phyloP scores from a whole-genome alignment of 2,797 vertebrate genomes.

The Aldrovandia affinis region DNA sequence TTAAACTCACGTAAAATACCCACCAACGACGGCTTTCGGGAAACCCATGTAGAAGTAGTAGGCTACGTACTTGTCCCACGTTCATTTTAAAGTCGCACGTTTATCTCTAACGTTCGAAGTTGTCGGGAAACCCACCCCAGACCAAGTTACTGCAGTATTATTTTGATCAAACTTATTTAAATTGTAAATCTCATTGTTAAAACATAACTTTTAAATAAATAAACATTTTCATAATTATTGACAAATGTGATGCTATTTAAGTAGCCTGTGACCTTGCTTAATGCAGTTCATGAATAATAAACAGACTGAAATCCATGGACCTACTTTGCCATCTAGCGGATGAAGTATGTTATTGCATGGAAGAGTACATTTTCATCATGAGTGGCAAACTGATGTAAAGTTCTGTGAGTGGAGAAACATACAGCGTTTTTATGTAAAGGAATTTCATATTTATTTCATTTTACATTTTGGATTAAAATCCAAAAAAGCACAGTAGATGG shows the following conservation, averaged over 20 bases:
- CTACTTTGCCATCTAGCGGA: neutral
- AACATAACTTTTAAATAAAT: neutral
- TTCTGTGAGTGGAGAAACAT: neutral
- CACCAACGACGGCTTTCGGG: no score
- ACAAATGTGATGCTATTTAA: neutral
- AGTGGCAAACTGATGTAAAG: neutral
- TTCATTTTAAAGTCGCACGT: no score
- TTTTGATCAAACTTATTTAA: neutral
- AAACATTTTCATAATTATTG: neutral
- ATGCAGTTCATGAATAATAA: neutral
- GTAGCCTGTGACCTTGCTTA: neutral
- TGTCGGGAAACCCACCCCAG: neutral
- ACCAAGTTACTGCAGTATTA: neutral
- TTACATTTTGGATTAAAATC: neutral
- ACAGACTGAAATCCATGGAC: neutral
- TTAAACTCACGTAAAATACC: no score
- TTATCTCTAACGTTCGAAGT: no score
- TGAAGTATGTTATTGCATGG: neutral
- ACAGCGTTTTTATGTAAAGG: neutral
- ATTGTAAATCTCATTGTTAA: neutral
- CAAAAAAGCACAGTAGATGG: neutral
- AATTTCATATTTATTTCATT: no score
- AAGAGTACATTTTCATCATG: neutral
- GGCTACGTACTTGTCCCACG: no score
- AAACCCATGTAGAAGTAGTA: no score